Conservation (phyloP, 2,888 invertebrate species). For the Hirudinaria manillensis region DNA sequence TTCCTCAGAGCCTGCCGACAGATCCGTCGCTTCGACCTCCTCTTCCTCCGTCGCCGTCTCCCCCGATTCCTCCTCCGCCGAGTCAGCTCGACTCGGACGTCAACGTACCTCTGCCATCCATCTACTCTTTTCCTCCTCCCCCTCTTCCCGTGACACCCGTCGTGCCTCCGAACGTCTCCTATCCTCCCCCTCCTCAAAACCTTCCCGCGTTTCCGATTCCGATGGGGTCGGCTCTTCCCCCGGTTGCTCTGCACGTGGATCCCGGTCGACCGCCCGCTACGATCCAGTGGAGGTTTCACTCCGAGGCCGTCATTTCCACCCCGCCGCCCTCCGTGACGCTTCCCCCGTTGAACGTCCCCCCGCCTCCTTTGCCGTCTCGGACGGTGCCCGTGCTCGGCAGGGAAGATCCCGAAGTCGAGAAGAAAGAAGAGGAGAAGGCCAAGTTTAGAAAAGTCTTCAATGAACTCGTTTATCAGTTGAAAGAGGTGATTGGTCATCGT, state of each 20-base stretch:
- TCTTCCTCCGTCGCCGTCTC: neutral
- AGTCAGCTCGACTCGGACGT: neutral
- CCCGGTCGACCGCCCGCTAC: neutral
- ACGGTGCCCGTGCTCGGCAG: neutral
- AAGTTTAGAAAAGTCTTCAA: slow-evolving; percentile 11
- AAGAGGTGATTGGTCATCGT: neutral
- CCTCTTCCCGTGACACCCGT: neutral
- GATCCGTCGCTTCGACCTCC: neutral
- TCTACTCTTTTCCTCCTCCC: slow-evolving; percentile 14
- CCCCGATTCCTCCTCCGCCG: neutral
- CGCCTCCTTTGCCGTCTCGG: neutral
- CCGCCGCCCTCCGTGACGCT: neutral
- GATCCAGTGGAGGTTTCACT: neutral
- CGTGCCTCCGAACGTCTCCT: slow-evolving; percentile 13
- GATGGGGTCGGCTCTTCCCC: neutral
- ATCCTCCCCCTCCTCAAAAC: slow-evolving; percentile 1
- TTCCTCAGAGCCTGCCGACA: neutral
- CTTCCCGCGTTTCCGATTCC: neutral
- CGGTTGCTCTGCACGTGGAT: neutral
- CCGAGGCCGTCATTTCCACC: neutral
- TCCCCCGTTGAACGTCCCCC: neutral
- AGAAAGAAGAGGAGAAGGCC: slow-evolving; percentile 4
- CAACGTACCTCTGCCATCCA: neutral
- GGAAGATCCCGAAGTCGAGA: neutral
- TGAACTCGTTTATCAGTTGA: slow-evolving; percentile 18